Conservation (phyloP, 53 echinoderm and acorn worm genomes). For the Patiria pectinifera region DNA sequence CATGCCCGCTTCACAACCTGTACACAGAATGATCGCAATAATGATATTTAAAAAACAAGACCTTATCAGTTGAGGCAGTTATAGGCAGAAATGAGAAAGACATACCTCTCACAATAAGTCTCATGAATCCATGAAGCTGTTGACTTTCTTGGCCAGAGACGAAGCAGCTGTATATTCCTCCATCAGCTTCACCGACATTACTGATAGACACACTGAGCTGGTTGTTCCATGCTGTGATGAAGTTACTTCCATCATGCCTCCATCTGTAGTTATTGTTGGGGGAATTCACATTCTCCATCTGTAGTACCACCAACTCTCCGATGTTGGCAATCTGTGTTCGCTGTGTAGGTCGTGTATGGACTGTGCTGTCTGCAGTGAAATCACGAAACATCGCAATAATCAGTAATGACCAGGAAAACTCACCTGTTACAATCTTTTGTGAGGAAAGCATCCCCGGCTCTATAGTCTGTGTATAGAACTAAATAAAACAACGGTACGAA, state of each 20-base stretch:
- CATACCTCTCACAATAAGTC: constrained; percentile 29
- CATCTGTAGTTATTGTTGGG: not conserved
- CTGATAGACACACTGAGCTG: not conserved
- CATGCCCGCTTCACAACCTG: constrained; percentile 26
- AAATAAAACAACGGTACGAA: too few species aligned
- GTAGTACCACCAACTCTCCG: not conserved
- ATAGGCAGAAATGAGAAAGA: too few species aligned
- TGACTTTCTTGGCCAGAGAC: not conserved
- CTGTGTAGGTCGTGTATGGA: not conserved
- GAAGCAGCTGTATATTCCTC: constrained; percentile 50
- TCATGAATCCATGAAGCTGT: constrained; percentile 11
- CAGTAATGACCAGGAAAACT: too few species aligned
- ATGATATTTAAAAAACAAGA: too few species aligned
- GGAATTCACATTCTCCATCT: not conserved
- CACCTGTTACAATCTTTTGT: too few species aligned
- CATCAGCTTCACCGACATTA: not conserved
- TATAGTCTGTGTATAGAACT: too few species aligned
- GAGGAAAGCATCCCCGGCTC: too few species aligned
- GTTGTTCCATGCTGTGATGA: not conserved
- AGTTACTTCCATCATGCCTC: not conserved
- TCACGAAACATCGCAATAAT: too few species aligned
- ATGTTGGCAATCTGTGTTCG: constrained; percentile 5
- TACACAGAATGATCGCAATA: too few species aligned
- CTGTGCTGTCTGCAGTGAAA: not conserved
- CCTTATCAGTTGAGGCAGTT: too few species aligned